Evolutionary conservation across 2,888 invertebrate species (phyloP).

Genomic region (Mechanitis messenoides): DNA sequence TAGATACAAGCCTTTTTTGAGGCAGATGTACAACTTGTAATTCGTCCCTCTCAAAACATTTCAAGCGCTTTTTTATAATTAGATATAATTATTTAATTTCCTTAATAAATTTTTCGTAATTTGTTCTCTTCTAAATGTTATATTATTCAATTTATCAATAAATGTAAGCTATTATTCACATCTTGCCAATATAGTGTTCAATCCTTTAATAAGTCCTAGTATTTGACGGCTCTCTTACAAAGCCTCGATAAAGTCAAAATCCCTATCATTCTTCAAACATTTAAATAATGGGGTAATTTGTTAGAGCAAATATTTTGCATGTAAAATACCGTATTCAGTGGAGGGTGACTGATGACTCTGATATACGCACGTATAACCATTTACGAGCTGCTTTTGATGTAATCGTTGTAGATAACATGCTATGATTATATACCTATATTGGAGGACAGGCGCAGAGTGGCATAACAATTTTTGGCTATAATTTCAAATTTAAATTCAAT

Average conservation of each 20-base stretch:
- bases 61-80: constrained; percentile 36
- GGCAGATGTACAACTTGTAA: constrained; percentile 69
- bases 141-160: too few species aligned
- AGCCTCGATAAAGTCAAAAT: constrained; percentile 44
- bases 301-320: constrained; percentile 64
- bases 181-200: constrained; percentile 7
- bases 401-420: neutral
- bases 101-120: constrained; percentile 15
- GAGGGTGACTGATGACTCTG: constrained; percentile 51
- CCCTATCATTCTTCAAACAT: constrained; percentile 64
- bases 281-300: constrained; percentile 67
- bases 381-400: neutral
- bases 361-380: constrained; percentile 27
- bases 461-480: too few species aligned
- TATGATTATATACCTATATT: too few species aligned
- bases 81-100: constrained; percentile 18
- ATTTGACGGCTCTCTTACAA: constrained; percentile 27
- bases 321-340: constrained; percentile 55
- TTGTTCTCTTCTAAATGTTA: too few species aligned
- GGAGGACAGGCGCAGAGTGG: too few species aligned
- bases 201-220: constrained; percentile 30
- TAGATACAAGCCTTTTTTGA: constrained; percentile 47
- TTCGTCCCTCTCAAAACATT: constrained; percentile 74
- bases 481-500: too few species aligned
- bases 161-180: neutral